These are phyloP conservation scores for Pardosa pseudoannulata DNA, from an alignment of 2,888 invertebrate species.

Conservation along the genomic window DNA sequence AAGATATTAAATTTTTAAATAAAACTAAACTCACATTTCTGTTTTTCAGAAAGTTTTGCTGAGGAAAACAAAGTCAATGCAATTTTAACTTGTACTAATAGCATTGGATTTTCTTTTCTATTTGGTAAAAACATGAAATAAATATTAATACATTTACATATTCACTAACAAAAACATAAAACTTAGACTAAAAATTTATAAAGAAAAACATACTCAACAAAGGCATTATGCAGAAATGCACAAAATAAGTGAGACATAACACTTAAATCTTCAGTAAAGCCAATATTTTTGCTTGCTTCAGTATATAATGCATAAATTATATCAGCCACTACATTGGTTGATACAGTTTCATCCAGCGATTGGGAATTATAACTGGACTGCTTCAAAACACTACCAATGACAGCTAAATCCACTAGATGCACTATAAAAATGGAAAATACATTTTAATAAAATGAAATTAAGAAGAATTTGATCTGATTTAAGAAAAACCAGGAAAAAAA, in stretches of 20 bases:
- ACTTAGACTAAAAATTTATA: no score
- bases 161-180: no score
- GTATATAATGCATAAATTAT: slow-evolving; percentile 42
- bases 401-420: slow-evolving; percentile 43
- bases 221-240: slow-evolving; percentile 58
- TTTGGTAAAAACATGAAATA: no score
- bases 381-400: slow-evolving; percentile 28
- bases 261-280: slow-evolving; percentile 54
- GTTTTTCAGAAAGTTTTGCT: slow-evolving; percentile 81
- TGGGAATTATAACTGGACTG: slow-evolving; percentile 32
- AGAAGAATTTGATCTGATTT: no score
- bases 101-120: slow-evolving; percentile 77
- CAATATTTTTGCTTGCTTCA: slow-evolving; percentile 50
- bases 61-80: slow-evolving; percentile 84
- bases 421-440: no score
- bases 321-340: slow-evolving; percentile 22
- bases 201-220: slow-evolving; percentile 46
- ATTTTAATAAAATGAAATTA: no score
- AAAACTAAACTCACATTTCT: slow-evolving; percentile 79
- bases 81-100: slow-evolving; percentile 84
- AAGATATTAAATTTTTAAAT: slow-evolving; percentile 11
- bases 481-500: no score
- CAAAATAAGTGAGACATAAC: slow-evolving; percentile 46
- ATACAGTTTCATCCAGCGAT: slow-evolving; percentile 41
- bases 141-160: no score